Conservation (phyloP, 2,888 invertebrate genomes). For the Synanthedon andrenaeformis region DNA sequence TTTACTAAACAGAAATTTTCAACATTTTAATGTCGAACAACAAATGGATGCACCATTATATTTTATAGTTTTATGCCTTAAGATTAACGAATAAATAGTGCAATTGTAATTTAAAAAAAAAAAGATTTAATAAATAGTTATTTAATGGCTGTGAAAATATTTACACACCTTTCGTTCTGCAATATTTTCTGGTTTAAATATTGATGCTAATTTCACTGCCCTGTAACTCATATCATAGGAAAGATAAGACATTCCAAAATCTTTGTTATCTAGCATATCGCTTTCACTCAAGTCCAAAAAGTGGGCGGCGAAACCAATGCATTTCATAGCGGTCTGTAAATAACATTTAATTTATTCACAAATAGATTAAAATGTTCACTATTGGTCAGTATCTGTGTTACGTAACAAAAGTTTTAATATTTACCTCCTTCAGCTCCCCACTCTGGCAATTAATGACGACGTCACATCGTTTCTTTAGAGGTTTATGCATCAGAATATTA, state of each 20-base stretch:
- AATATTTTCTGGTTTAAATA: conserved; percentile 20
- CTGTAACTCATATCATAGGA: neutral
- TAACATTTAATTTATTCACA: too few relatives aligned
- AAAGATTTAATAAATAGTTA: too few relatives aligned
- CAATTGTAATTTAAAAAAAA: too few relatives aligned
- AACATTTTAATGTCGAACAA: too few relatives aligned
- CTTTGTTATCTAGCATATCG: neutral
- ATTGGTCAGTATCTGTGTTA: too few relatives aligned
- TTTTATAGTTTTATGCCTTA: too few relatives aligned
- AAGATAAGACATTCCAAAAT: neutral
- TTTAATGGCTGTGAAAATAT: too few relatives aligned
- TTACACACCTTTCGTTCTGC: conserved; percentile 22
- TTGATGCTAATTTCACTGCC: conserved; percentile 9
- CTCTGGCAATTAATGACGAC: conserved; percentile 26
- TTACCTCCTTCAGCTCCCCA: conserved; percentile 71
- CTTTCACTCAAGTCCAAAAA: neutral
- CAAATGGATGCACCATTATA: too few relatives aligned
- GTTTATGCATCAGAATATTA: conserved; percentile 27
- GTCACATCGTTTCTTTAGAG: conserved; percentile 27
- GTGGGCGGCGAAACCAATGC: neutral
- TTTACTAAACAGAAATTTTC: too few relatives aligned
- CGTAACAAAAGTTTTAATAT: too few relatives aligned
- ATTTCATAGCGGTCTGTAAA: neutral
- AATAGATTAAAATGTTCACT: too few relatives aligned
- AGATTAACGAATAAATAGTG: too few relatives aligned